Percentiles rank a stretch among this genome's conserved stretches.
phyloP scores from a whole-genome alignment of 2,888 invertebrate genomes.

The Ophraella communa region DNA sequence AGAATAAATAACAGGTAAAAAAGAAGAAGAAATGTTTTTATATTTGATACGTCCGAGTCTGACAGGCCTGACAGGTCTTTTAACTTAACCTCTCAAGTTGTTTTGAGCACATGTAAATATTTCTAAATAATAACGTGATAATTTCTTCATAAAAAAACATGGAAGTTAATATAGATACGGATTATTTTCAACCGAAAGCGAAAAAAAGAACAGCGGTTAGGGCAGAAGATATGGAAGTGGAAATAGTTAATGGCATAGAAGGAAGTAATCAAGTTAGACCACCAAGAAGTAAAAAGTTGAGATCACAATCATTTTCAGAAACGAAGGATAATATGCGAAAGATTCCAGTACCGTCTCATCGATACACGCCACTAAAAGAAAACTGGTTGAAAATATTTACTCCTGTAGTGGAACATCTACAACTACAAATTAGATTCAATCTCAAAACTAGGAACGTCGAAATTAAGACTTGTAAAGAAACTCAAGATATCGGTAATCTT shows the following conservation, averaged over 20 bases:
- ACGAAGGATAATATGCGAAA: slow-evolving; percentile 70
- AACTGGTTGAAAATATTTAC: slow-evolving; percentile 97
- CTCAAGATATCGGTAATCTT: slow-evolving; percentile 85
- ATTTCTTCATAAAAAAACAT: slow-evolving; percentile 26
- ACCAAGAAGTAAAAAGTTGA: slow-evolving; percentile 46
- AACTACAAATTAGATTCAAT: slow-evolving; percentile 94
- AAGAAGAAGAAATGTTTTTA: background rate
- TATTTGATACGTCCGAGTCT: background rate
- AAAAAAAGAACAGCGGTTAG: slow-evolving; percentile 63
- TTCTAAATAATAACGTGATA: background rate
- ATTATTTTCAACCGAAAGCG: slow-evolving; percentile 64
- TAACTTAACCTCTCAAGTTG: background rate
- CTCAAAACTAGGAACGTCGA: slow-evolving; percentile 90
- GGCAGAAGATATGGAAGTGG: slow-evolving; percentile 71
- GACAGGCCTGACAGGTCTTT: background rate
- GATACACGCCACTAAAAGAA: slow-evolving; percentile 93
- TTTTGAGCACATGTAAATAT: slow-evolving; percentile 8
- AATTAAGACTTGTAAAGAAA: slow-evolving; percentile 73
- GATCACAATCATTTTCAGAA: slow-evolving; percentile 58
- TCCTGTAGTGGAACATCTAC: slow-evolving; percentile 93
- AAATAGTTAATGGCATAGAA: slow-evolving; percentile 70
- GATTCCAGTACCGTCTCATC: slow-evolving; percentile 90
- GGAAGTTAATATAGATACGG: slow-evolving; percentile 61
- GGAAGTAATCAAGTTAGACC: slow-evolving; percentile 57
- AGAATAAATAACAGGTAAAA: too few species aligned